phyloP scores from a whole-genome alignment of 1,140 invertebrate genomes.

The Brachionus manjavacas region DNA sequence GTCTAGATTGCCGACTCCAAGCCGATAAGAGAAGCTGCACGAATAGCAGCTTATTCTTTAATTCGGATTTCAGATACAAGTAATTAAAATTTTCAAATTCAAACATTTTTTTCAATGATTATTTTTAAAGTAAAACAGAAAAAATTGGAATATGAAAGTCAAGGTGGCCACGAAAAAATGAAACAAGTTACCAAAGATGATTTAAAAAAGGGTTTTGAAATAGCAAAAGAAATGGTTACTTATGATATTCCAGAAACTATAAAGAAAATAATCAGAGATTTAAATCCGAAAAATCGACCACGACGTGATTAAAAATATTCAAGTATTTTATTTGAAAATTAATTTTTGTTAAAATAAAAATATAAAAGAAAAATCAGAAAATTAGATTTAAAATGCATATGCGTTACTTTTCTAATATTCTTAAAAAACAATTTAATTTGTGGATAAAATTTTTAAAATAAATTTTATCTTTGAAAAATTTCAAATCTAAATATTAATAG shows the following conservation, averaged over 20 bases:
- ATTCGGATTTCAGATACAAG: neutral
- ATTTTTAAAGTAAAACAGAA: neutral
- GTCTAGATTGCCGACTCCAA: neutral
- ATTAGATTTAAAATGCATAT: too few species aligned
- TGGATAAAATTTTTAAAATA: too few species aligned
- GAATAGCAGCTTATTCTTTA: slow-evolving; percentile 1
- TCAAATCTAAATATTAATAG: too few species aligned
- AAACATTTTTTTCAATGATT: neutral
- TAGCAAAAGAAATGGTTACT: slow-evolving; percentile 18
- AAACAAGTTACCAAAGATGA: slow-evolving; percentile 40
- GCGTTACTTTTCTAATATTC: too few species aligned
- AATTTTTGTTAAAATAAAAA: neutral
- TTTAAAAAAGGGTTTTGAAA: neutral
- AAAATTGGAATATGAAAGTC: neutral
- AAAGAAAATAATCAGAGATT: slow-evolving; percentile 8
- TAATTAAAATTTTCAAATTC: neutral
- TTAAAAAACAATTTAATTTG: too few species aligned
- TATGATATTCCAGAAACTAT: slow-evolving; percentile 33
- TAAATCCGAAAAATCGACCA: neutral
- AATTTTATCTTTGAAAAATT: too few species aligned
- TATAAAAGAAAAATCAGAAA: too few species aligned
- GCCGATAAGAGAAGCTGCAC: neutral
- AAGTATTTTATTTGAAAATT: neutral
- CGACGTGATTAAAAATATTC: neutral
- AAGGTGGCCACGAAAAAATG: slow-evolving; percentile 30